These are phyloP conservation scores for Imbricaverruca yamaguchii DNA, from an alignment of 2,888 invertebrate species.

Conservation along the genomic window DNA sequence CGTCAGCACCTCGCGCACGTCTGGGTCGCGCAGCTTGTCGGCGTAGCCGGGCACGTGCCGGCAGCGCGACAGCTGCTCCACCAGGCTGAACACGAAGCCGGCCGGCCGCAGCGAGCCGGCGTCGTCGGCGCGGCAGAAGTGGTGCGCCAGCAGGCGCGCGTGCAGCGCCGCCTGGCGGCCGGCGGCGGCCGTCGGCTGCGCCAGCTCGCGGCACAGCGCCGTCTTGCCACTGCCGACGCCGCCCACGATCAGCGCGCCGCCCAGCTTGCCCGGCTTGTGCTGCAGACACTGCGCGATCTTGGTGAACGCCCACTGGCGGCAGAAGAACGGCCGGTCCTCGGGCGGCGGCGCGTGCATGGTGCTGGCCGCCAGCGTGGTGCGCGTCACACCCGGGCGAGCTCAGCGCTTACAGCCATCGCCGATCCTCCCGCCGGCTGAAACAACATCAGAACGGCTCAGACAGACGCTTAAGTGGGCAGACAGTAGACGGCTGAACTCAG, in stretches of 20 bases:
- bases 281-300: constrained; percentile 87
- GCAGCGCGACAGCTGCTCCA: constrained; percentile 65
- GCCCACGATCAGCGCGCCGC: constrained; percentile 80
- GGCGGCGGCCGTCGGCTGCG: constrained; percentile 61
- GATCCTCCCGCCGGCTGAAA: too few relatives aligned
- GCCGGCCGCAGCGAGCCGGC: constrained; percentile 76
- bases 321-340: constrained; percentile 62
- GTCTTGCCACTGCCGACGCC: constrained; percentile 94
- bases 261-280: constrained; percentile 66
- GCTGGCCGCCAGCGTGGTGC: too few relatives aligned
- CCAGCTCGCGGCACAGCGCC: constrained; percentile 72
- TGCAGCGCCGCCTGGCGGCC: constrained; percentile 54
- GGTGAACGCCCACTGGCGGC: constrained; percentile 92
- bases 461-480: too few relatives aligned
- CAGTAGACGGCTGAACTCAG: too few relatives aligned
- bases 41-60: constrained; percentile 52
- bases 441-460: too few relatives aligned
- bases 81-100: constrained; percentile 74
- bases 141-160: constrained; percentile 71
- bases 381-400: too few relatives aligned
- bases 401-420: too few relatives aligned
- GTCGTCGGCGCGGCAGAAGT: constrained; percentile 75
- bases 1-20: constrained; percentile 67
- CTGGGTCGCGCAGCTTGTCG: constrained; percentile 68
- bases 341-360: constrained; percentile 24